phyloP scores from a whole-genome alignment of 2,888 invertebrate genomes.

The Cactoblastis cactorum region DNA sequence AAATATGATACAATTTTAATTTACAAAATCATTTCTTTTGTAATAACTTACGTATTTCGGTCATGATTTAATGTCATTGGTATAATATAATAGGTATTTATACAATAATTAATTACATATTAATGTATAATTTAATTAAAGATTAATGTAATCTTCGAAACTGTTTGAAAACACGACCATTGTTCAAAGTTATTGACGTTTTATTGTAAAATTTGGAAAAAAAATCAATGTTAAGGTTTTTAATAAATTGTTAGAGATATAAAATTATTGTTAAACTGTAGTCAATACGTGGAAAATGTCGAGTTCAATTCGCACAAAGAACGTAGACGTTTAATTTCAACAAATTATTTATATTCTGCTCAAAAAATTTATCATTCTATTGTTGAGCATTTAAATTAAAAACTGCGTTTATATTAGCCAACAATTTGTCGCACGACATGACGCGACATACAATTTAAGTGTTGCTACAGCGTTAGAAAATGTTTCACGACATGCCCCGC shows the following conservation, averaged over 20 bases:
- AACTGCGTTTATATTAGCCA: background rate
- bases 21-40: too few species aligned
- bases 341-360: constrained; percentile 12
- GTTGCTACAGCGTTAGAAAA: too few species aligned
- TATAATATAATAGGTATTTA: too few species aligned
- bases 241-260: constrained; percentile 38
- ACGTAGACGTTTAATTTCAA: constrained; percentile 42
- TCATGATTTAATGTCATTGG: too few species aligned
- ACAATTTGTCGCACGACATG: too few species aligned
- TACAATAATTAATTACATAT: too few species aligned
- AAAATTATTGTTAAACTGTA: constrained; percentile 58
- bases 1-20: too few species aligned
- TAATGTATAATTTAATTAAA: background rate
- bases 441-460: too few species aligned
- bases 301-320: constrained; percentile 71
- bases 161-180: constrained; percentile 14
- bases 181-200: constrained; percentile 47
- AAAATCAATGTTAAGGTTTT: constrained; percentile 49
- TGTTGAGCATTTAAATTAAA: constrained; percentile 4
- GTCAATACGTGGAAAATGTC: constrained; percentile 56
- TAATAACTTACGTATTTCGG: too few species aligned
- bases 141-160: background rate
- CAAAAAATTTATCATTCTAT: background rate
- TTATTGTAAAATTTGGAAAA: constrained; percentile 46
- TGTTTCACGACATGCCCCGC: too few species aligned